Evolutionary conservation across 2,797 vertebrate genomes (phyloP), one percentile per base, ranked within the genome.

Genomic region (Sebastes ruberrimus): DNA sequence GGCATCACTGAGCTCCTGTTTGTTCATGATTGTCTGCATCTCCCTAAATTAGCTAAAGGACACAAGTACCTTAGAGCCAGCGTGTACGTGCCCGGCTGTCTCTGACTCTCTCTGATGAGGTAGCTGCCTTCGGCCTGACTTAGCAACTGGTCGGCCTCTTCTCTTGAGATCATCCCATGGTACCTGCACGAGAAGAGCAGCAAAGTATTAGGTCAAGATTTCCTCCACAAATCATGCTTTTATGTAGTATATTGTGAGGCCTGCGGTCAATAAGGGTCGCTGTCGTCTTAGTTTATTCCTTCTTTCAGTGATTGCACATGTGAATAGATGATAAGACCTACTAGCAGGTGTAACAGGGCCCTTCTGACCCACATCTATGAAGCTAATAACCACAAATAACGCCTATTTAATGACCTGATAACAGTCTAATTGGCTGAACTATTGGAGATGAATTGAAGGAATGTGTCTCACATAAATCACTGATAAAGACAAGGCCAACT

Each of bases 111-210:
- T 81, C 99, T 96, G 93, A 99, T 99, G 88, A 99, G 97, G 93
- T 99, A 99, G 94, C 98, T 98, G 90, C 98, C 99, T 90, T 99
- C 98, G 32, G 98, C 97, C 92, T 98, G 96, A 85, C 97, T 98
- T 91, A 99, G 92, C 85, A 99, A 94, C 85, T 97, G 97, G 95
- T 99, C 99, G 6, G 97, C 96, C 80, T 97, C 97, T 93, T 99
- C 99, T 92, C 99, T 96, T 74, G 99, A 99, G 95, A 99, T 99
- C 97, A 98, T 99, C 77, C 99, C 98, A 23, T 99, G 97, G 93
- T 97, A 99, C 91, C 98, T 99, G 91, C 74, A 84, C 10, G 59
- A 75, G 72, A 71, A 68, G 53, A 86, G 25, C 60, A 49, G 20
- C 35, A 55, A n/a, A 16, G 56, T 14, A 13, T 13, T 3, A 35